Evolutionary conservation across 2,888 invertebrate species (phyloP), one percentile per base, ranked within the genome.

Genomic region (Blastobasis lacticolella): DNA sequence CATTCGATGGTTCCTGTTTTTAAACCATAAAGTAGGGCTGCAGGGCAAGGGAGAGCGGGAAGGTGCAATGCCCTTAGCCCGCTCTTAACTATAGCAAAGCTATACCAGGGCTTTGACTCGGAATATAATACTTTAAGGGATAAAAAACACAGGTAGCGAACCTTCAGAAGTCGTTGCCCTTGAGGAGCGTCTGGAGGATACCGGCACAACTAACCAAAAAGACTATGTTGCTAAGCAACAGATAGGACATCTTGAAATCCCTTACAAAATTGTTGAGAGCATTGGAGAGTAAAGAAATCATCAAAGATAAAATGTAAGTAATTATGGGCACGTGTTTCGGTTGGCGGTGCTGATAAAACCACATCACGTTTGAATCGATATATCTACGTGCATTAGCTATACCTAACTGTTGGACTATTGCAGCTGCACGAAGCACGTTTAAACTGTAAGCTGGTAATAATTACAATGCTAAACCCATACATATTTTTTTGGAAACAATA

Each of bases 81-180:
- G 75, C 71, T 70, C 69, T 79, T 76, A 78, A 78, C 75, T 71
- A 68, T 67, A 78, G 76, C 72, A 75, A 75, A 78, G 75, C 83
- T 79, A n/a, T n/a, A n/a, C 64, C 66, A 76, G 81, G 78, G 71
- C 79, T 86, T 85, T 81, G 82, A 83, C 83, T 81, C 67, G 74
- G 23, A 74, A 76, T 71, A 73, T 71, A 73, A 72, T 66, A 69
- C 65, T 63, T 66, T 65, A 61, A 59, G 69, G 77, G 71, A 73
- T 72, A 83, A 86, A 86, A 87, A 87, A 83, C 76, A 80, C 87
- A 87, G 86, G 87, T 87, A 86, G 82, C 76, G 57, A 73, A 70
- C 73, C 75, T 78, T 79, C 79, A 77, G 73, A 64, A 79, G 78
- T 77, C 77, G 79, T 82, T 84, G 75, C 82, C 86, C 84, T 86